A percentile compares a stretch with the other conserved stretches of the same genome.
Evolutionary conservation across 2,797 vertebrate genomes (phyloP).

Genomic region (Fistularia commersonii): DNA sequence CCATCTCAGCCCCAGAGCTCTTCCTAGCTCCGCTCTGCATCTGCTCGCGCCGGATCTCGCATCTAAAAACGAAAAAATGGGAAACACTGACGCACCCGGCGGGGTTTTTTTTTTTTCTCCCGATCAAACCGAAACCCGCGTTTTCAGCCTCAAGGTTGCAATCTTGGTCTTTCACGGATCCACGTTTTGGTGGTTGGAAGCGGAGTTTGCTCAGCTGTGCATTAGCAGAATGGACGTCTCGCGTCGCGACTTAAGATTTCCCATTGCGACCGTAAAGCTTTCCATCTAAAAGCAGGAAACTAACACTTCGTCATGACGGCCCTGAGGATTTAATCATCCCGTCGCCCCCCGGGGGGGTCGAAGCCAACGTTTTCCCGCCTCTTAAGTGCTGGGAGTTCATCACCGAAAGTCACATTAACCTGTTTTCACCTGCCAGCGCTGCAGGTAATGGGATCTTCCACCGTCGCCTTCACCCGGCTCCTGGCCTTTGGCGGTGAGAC

Average conservation of each 20-base stretch:
- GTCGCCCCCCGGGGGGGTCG: slow-evolving; percentile 17
- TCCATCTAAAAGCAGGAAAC: slow-evolving; percentile 3
- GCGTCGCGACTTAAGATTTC: slow-evolving; percentile 34
- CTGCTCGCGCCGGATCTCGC: slow-evolving; percentile 21
- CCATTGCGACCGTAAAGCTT: slow-evolving; percentile 6
- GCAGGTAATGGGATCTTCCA: slow-evolving; percentile 14
- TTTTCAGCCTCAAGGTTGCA: too few relatives aligned
- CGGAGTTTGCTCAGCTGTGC: slow-evolving; percentile 7
- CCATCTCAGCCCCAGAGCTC: slow-evolving; percentile 44
- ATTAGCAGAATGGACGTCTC: slow-evolving; percentile 7
- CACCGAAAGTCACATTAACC: slow-evolving; percentile 7
- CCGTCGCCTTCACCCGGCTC: slow-evolving; percentile 2
- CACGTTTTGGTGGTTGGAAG: slow-evolving; percentile 14
- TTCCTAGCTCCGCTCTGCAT: slow-evolving; percentile 22
- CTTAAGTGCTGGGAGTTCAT: slow-evolving; percentile 7
- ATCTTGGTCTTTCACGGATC: background rate
- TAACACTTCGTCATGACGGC: slow-evolving; percentile 4
- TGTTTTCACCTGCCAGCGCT: slow-evolving; percentile 16
- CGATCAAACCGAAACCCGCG: too few relatives aligned
- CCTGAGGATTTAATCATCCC: slow-evolving; percentile 18
- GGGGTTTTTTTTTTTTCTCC: too few relatives aligned
- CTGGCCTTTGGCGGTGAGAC: too few relatives aligned
- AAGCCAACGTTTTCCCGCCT: slow-evolving; percentile 21
- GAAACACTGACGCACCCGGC: background rate
- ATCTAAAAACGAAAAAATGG: background rate